These are phyloP conservation scores for Drosophila paulistorum DNA, from an alignment of 1,140 invertebrate genomes.

Conservation along the genomic window DNA sequence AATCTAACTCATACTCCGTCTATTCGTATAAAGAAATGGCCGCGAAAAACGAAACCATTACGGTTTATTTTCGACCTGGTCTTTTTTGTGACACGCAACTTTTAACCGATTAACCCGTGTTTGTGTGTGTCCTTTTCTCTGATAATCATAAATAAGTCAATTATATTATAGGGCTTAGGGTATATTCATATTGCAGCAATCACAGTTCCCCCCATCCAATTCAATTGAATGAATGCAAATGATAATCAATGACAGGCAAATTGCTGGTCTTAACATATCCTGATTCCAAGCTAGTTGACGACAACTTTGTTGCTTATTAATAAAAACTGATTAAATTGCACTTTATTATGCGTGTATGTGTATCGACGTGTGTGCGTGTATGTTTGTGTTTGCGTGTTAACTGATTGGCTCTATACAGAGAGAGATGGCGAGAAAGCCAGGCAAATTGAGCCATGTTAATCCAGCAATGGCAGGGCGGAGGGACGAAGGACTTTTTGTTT, in stretches of 20 bases:
- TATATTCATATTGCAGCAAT: slow-evolving; percentile 43
- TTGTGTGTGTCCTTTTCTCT: slow-evolving; percentile 1
- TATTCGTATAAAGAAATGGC: slow-evolving; percentile 20
- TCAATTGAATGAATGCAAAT: slow-evolving; percentile 27
- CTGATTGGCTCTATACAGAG: slow-evolving; percentile 36
- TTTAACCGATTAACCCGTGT: neutral
- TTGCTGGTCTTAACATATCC: slow-evolving; percentile 11
- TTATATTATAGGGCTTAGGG: slow-evolving; percentile 28
- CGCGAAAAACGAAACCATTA: slow-evolving; percentile 32
- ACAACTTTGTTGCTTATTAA: slow-evolving; percentile 60
- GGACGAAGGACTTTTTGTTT: slow-evolving; percentile 16
- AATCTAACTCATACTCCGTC: slow-evolving; percentile 30
- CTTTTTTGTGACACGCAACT: slow-evolving; percentile 6
- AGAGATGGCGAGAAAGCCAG: too few species aligned
- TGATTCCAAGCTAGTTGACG: neutral
- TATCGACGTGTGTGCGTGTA: slow-evolving; percentile 5
- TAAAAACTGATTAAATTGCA: slow-evolving; percentile 75
- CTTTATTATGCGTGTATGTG: slow-evolving; percentile 20
- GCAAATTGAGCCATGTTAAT: slow-evolving; percentile 10
- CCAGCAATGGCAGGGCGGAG: neutral
- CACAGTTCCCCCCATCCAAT: slow-evolving; percentile 34
- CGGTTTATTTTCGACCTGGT: neutral
- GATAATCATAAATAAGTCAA: slow-evolving; percentile 50
- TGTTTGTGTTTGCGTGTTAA: slow-evolving; percentile 22
- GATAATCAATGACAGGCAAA: slow-evolving; percentile 52